Conservation (phyloP, 2,888 invertebrate species). For the Agrochola circellaris region DNA sequence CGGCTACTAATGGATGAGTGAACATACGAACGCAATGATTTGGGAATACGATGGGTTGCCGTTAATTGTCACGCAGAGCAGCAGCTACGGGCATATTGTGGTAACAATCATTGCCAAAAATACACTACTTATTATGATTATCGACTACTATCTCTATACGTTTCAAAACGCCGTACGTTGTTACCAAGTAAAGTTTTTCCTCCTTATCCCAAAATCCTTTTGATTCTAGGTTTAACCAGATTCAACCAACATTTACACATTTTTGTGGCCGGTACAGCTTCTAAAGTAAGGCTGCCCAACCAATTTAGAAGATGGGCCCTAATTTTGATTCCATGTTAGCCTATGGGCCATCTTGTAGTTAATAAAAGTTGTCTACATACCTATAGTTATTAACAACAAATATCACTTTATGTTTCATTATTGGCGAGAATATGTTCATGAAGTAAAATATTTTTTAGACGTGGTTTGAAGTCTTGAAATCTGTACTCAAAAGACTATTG, state of each 20-base stretch:
- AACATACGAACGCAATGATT: conserved; percentile 42
- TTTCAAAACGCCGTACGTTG: neutral
- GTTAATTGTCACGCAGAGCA: conserved; percentile 52
- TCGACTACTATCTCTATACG: neutral
- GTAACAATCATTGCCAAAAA: conserved; percentile 33
- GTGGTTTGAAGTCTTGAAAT: no score
- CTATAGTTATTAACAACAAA: no score
- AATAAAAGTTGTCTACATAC: no score
- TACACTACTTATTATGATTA: neutral
- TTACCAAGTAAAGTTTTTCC: neutral
- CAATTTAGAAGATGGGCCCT: no score
- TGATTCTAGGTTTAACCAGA: neutral
- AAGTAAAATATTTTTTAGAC: no score
- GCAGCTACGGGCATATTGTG: conserved; percentile 56
- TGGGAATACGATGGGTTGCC: conserved; percentile 21
- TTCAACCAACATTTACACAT: neutral
- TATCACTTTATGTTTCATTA: no score
- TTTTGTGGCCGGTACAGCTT: no score
- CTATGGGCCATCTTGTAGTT: no score
- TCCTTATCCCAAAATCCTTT: neutral
- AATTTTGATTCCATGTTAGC: no score
- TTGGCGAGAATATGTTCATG: no score
- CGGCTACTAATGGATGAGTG: conserved; percentile 15
- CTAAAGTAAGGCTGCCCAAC: no score
- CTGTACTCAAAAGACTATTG: no score